Percentiles rank a stretch among this genome's conserved stretches.
phyloP scores from a whole-genome alignment of 1,140 invertebrate species.

The Heliconius nattereri region DNA sequence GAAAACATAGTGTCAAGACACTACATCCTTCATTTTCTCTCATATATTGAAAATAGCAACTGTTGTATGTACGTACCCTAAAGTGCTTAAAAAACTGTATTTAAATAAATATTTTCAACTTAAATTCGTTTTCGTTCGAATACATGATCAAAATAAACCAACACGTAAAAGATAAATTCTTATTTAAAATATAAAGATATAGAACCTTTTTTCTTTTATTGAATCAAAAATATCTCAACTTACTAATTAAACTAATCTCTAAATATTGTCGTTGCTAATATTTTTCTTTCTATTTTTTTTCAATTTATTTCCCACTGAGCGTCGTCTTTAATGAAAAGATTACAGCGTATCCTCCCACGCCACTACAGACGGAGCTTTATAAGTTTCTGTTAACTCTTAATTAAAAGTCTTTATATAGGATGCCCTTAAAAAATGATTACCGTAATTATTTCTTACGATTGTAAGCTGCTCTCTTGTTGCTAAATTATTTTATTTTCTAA shows the following conservation, averaged over 20 bases:
- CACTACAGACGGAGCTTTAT: neutral
- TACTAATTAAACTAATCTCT: conserved; percentile 1
- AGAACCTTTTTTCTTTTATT: neutral
- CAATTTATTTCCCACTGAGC: conserved; percentile 21
- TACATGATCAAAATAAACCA: too few relatives aligned
- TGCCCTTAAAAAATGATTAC: conserved; percentile 3
- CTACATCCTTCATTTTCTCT: too few relatives aligned
- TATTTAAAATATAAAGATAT: too few relatives aligned
- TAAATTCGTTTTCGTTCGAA: too few relatives aligned
- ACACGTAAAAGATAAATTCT: too few relatives aligned
- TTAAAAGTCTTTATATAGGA: neutral
- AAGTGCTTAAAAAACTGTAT: too few relatives aligned
- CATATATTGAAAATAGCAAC: too few relatives aligned
- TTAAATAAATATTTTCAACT: too few relatives aligned
- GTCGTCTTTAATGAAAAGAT: conserved; percentile 21
- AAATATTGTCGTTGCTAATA: conserved; percentile 13
- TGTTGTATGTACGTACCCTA: too few relatives aligned
- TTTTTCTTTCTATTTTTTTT: neutral
- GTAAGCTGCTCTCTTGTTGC: neutral
- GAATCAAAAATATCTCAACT: neutral
- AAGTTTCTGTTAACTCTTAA: conserved; percentile 11
- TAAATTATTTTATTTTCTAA: neutral
- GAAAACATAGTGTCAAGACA: too few relatives aligned
- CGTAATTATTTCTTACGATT: conserved; percentile 1
- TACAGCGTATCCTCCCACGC: conserved; percentile 20